Percentiles rank a stretch among this genome's conserved stretches.
Conservation (phyloP, 2,113 vertebrate genomes). For the Antechinus stuartii region DNA sequence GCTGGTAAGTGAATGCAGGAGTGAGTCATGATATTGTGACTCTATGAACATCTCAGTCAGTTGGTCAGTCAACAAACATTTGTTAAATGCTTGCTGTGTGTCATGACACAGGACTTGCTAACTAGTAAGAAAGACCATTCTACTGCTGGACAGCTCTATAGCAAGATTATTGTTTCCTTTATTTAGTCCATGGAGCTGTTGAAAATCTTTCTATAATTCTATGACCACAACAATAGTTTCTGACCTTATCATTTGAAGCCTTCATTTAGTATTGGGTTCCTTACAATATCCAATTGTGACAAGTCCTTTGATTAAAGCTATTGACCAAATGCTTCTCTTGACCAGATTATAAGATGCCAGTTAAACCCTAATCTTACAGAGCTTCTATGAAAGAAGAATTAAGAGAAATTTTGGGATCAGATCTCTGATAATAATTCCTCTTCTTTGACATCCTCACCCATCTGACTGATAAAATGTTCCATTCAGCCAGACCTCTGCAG, state of each 20-base stretch:
- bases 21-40: neutral
- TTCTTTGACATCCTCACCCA: neutral
- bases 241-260: neutral
- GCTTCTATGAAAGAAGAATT: neutral
- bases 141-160: neutral
- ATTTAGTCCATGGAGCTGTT: neutral
- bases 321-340: neutral
- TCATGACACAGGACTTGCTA: neutral
- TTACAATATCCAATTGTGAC: too few species aligned
- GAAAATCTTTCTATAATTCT: neutral
- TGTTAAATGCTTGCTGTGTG: neutral
- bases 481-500: neutral
- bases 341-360: neutral
- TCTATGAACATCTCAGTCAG: neutral
- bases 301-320: neutral
- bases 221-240: neutral
- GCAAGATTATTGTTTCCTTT: neutral
- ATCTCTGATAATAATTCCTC: neutral
- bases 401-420: neutral
- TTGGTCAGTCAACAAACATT: neutral
- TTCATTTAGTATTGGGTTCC: neutral
- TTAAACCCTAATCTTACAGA: neutral
- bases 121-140: neutral
- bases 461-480: neutral
- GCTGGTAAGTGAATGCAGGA: neutral